Conservation (phyloP, 2,888 invertebrate species). For the Miltochrista miniata region DNA sequence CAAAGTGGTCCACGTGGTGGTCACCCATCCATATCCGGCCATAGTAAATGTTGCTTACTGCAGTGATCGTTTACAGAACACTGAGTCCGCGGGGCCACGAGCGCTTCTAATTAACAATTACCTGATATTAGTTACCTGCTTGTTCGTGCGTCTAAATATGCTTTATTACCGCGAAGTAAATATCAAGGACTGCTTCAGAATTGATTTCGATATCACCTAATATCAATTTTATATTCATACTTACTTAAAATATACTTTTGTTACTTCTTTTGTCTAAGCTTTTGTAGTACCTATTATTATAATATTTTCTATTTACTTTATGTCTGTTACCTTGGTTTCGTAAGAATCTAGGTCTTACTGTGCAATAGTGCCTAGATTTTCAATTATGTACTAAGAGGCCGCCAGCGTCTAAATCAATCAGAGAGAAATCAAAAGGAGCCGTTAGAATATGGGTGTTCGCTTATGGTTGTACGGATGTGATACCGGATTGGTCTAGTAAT, state of each 20-base stretch:
- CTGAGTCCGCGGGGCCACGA: no score
- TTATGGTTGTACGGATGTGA: conserved; percentile 60
- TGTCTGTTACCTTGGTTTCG: not conserved
- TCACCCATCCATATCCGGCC: no score
- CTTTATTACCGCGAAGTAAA: not conserved
- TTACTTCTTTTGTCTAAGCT: no score
- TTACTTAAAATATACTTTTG: no score
- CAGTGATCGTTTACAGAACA: no score
- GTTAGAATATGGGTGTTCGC: conserved; percentile 71
- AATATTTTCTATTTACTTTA: not conserved
- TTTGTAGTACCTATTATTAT: no score
- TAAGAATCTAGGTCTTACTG: not conserved
- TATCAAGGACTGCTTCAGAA: not conserved
- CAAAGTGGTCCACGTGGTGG: no score
- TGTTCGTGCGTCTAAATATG: conserved; percentile 4
- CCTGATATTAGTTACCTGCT: conserved; percentile 11
- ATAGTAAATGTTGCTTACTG: no score
- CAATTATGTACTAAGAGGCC: conserved; percentile 28
- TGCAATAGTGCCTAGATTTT: not conserved
- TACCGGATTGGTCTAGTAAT: conserved; percentile 40
- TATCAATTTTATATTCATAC: no score
- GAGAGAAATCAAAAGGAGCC: conserved; percentile 52
- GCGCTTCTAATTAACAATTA: conserved; percentile 7
- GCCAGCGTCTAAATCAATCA: conserved; percentile 41
- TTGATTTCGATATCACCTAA: not conserved